Conservation (phyloP, 2,888 invertebrate species). For the Saturnia pavonia region DNA sequence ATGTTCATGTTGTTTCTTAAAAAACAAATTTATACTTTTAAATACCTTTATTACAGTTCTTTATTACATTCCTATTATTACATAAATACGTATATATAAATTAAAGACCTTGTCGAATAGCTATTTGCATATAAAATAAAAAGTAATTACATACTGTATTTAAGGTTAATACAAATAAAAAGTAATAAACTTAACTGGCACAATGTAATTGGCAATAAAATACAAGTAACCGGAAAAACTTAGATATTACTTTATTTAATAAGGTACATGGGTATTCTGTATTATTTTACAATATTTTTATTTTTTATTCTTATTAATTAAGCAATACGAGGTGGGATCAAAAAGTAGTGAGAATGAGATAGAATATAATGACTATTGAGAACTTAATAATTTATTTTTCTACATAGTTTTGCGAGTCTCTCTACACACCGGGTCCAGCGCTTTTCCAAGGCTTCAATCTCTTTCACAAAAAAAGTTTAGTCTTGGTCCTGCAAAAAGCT, state of each 20-base stretch:
- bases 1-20: too few species aligned
- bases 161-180: neutral
- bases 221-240: neutral
- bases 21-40: too few species aligned
- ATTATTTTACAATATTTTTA: neutral
- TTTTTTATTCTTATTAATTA: too few species aligned
- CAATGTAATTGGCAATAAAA: neutral
- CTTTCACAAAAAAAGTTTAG: too few species aligned
- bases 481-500: too few species aligned
- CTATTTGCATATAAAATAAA: neutral
- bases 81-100: neutral
- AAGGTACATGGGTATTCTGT: neutral
- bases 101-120: neutral
- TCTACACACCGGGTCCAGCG: too few species aligned
- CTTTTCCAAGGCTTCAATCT: too few species aligned
- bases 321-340: too few species aligned
- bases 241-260: neutral
- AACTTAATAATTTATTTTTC: too few species aligned
- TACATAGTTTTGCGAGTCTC: too few species aligned
- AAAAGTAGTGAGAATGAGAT: too few species aligned
- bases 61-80: neutral
- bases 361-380: too few species aligned
- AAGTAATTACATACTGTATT: neutral
- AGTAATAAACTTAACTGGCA: neutral
- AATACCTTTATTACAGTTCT: neutral